Evolutionary conservation across 2,113 vertebrate species (phyloP).

Genomic region (Vimba vimba): DNA sequence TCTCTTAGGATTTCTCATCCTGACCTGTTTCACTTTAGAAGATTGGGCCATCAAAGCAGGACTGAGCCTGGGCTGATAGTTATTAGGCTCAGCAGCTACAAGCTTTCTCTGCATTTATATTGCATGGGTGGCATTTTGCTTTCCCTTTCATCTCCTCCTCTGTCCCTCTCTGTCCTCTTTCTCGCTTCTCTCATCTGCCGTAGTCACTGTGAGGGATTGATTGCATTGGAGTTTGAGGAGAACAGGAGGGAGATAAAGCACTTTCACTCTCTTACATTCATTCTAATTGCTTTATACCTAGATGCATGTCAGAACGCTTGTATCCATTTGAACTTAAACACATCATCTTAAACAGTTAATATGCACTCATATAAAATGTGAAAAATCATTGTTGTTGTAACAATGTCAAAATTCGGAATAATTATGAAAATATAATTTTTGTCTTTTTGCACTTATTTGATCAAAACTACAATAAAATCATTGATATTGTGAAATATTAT

Average conservation of each 20-base stretch:
- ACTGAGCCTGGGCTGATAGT: conserved; percentile 30
- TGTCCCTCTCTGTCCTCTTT: conserved; percentile 2
- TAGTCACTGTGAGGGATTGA: background rate
- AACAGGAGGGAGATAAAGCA: background rate
- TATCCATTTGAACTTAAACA: background rate
- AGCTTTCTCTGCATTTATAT: conserved; percentile 39
- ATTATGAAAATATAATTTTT: no score
- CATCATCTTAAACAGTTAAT: background rate
- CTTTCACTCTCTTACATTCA: background rate
- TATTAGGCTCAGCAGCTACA: conserved; percentile 23
- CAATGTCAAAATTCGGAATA: no score
- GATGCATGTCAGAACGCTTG: background rate
- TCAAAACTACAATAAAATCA: background rate
- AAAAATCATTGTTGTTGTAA: background rate
- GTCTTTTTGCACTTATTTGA: background rate
- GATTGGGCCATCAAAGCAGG: conserved; percentile 33
- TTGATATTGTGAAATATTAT: background rate
- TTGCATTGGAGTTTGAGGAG: conserved; percentile 9
- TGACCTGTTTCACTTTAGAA: conserved; percentile 31
- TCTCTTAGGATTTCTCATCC: conserved; percentile 17
- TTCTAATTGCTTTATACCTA: background rate
- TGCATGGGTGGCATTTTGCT: conserved; percentile 30
- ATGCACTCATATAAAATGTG: background rate
- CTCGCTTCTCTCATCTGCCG: background rate
- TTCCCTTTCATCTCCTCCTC: conserved; percentile 28